A percentile compares a stretch with the other conserved stretches of the same genome.
phyloP scores from a whole-genome alignment of 2,888 invertebrate species.

The Troides aeacus region DNA sequence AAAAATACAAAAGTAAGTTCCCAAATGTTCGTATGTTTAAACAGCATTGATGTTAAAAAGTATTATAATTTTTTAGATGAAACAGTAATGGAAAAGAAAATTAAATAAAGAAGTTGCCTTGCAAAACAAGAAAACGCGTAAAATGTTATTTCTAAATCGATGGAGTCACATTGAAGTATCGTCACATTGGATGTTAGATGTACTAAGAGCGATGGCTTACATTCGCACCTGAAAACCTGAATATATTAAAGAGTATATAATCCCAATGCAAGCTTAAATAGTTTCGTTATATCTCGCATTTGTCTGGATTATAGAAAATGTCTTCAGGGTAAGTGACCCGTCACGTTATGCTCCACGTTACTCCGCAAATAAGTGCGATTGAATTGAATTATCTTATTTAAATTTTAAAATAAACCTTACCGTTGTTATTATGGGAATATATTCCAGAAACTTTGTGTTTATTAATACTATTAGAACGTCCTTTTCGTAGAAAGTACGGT shows the following conservation, averaged over 20 bases:
- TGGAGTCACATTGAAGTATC: constrained; percentile 19
- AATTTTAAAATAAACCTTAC: constrained; percentile 32
- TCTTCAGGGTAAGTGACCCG: constrained; percentile 40
- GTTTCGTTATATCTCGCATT: constrained; percentile 8
- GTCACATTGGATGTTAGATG: constrained; percentile 3
- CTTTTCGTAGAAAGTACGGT: background rate
- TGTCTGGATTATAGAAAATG: constrained; percentile 31
- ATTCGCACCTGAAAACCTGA: constrained; percentile 11
- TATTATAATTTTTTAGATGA: constrained; percentile 12
- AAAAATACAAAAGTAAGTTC: background rate
- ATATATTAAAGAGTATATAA: constrained; percentile 9
- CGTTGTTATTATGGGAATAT: constrained; percentile 12
- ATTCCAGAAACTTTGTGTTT: constrained; percentile 6
- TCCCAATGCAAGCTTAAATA: background rate
- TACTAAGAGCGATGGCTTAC: constrained; percentile 15
- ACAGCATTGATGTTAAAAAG: constrained; percentile 7
- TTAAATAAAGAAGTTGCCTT: background rate
- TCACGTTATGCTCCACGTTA: constrained; percentile 46
- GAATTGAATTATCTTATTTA: constrained; percentile 28
- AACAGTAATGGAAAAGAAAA: constrained; percentile 1
- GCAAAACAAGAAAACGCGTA: constrained; percentile 3
- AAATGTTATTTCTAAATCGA: constrained; percentile 9
- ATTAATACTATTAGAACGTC: constrained; percentile 15
- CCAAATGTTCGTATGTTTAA: background rate
- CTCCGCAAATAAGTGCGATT: constrained; percentile 24